Conservation (phyloP, 1,140 invertebrate genomes). For the Eufriesea mexicana region DNA sequence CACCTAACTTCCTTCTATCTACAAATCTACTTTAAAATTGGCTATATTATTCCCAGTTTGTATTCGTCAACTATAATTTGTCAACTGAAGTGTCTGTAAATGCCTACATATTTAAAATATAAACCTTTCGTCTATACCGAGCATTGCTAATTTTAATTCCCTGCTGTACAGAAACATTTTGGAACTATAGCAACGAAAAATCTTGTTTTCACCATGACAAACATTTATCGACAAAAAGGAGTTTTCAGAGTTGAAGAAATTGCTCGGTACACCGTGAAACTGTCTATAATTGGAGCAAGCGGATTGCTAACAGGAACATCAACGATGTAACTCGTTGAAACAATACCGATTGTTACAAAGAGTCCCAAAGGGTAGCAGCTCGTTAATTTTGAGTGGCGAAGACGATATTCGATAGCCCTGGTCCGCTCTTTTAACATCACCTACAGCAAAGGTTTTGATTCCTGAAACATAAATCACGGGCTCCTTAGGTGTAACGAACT, state of each 20-base stretch:
- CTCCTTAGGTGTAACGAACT: constrained; percentile 58
- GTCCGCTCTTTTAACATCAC: constrained; percentile 37
- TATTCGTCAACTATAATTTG: no score
- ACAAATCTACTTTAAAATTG: no score
- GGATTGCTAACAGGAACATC: constrained; percentile 46
- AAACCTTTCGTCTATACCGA: no score
- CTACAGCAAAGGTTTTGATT: constrained; percentile 50
- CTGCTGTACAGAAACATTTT: no score
- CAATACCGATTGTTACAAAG: constrained; percentile 53
- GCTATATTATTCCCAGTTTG: no score
- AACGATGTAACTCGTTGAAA: constrained; percentile 40
- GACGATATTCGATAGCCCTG: constrained; percentile 60
- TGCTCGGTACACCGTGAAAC: neutral
- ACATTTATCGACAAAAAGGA: neutral
- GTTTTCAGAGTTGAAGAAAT: neutral
- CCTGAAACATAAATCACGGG: constrained; percentile 51
- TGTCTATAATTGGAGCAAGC: constrained; percentile 40
- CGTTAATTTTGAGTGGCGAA: constrained; percentile 59
- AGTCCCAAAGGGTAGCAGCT: constrained; percentile 54
- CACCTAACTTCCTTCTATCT: no score
- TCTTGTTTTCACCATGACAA: neutral
- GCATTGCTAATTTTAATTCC: no score
- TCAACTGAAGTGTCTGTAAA: no score
- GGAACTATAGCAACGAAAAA: no score
- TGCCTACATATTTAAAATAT: no score